Evolutionary conservation across 37 sponge, comb jelly and placozoan species (phyloP), one percentile per base, ranked within the genome.

Genomic region (Geodia barretti): DNA sequence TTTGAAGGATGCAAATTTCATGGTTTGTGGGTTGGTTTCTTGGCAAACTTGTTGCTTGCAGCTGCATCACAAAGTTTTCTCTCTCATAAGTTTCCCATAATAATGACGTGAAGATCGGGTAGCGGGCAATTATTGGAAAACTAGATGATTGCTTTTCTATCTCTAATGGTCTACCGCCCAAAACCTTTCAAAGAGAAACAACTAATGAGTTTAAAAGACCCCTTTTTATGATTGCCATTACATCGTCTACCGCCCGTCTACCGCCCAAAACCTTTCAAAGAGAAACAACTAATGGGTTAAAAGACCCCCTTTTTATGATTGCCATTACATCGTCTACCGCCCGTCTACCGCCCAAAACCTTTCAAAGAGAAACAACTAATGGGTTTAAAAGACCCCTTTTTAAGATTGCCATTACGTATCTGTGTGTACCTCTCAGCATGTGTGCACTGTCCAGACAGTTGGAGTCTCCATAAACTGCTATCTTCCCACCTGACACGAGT

Each of bases 401-500:
- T n/a, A n/a, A 17, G 7, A 47, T 7, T 47, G 54, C 54, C 54
- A 47, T 47, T 47, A 47, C 14, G 14, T 17, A 14, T 40, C 8
- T 29, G 32, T 67, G 41, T 33, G 31, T 62, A 93, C 94, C 89
- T 72, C 69, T 83, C 41, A 87, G 93, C 61, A 89, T 47, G 93
- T 97, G 96, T 41, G 93, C 91, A 67, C 87, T 88, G 75, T 99
- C 99, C 33, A 99, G 74, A 84, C 99, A 99, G 87, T 95, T 95
- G 21, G 97, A 97, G 84, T 99, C 99, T 20, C 97, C 97, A 66
- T 84, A 99, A 26, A 90, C 85, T 1, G 76, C 93, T 30, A 99
- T 70, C 19, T 92, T 78, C 0, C 99, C 97, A 7, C 95, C 76
- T 36, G 42, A 9, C 8, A 14, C n/a, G n/a, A n/a, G n/a, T n/a